Evolutionary conservation across 2,797 vertebrate species (phyloP).

Genomic region (Paguma larvata): DNA sequence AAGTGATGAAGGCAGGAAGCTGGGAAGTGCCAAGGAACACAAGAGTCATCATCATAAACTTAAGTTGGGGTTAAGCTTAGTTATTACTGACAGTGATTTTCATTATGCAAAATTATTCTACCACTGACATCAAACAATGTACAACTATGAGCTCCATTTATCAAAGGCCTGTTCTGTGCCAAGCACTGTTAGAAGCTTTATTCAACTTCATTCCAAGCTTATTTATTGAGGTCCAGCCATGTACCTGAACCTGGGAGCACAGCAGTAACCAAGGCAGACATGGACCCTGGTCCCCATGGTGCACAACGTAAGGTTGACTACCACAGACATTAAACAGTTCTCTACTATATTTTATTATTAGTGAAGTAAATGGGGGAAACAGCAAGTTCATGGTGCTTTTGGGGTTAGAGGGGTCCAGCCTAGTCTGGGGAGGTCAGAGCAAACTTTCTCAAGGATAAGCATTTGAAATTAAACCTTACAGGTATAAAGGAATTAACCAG

Average conservation of each 20-base stretch:
- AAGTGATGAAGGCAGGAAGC: background rate
- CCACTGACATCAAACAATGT: background rate
- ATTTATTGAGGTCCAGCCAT: background rate
- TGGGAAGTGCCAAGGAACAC: background rate
- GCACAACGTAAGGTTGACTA: background rate
- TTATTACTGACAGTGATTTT: background rate
- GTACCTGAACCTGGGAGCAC: background rate
- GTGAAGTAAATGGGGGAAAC: background rate
- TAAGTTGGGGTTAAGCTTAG: background rate
- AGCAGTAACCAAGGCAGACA: background rate
- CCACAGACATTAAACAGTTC: background rate
- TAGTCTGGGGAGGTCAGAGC: background rate
- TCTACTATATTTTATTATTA: background rate
- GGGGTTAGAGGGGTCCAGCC: background rate
- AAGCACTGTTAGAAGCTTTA: background rate
- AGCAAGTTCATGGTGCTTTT: background rate
- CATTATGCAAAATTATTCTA: background rate
- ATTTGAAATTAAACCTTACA: conserved; percentile 9
- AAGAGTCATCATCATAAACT: background rate
- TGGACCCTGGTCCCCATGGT: background rate
- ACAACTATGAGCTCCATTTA: background rate
- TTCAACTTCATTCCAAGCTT: background rate
- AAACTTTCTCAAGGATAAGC: background rate
- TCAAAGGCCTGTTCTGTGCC: background rate
- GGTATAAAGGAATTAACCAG: background rate